Conservation (phyloP, 37 sponge, comb jelly and placozoan species). For the Corticium candelabrum region DNA sequence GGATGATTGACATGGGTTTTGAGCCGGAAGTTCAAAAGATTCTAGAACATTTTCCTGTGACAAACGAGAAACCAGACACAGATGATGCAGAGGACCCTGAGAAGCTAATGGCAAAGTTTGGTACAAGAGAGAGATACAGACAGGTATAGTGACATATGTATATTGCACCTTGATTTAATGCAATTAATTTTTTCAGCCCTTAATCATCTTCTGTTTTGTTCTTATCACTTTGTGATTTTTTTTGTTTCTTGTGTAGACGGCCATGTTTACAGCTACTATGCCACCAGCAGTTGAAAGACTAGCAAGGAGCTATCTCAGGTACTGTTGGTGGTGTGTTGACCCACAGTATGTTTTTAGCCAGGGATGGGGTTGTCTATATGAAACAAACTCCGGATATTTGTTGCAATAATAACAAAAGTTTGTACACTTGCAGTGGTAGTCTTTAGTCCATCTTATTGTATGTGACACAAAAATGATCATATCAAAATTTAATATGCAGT, state of each 20-base stretch:
- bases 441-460: too few relatives aligned
- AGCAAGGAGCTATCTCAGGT: conserved; percentile 79
- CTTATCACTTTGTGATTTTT: conserved; percentile 1
- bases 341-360: too few relatives aligned
- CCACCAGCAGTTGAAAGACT: conserved; percentile 90
- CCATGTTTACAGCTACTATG: conserved; percentile 99
- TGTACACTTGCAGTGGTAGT: too few relatives aligned
- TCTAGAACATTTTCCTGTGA: conserved; percentile 78
- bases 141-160: conserved; percentile 11
- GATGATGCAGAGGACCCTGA: conserved; percentile 90
- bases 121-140: conserved; percentile 70
- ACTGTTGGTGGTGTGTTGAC: too few relatives aligned
- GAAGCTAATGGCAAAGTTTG: conserved; percentile 58
- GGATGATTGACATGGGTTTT: conserved; percentile 99
- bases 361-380: too few relatives aligned
- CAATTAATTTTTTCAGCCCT: too few relatives aligned
- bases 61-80: conserved; percentile 82
- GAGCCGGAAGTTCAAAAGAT: conserved; percentile 98
- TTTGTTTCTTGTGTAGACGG: conserved; percentile 48
- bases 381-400: too few relatives aligned
- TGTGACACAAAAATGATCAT: too few relatives aligned
- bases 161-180: too few relatives aligned
- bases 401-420: too few relatives aligned
- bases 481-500: too few relatives aligned
- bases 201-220: background rate